Base-by-base conservation (phyloP, 2,113 vertebrate species). In the Upupa epops region DNA sequence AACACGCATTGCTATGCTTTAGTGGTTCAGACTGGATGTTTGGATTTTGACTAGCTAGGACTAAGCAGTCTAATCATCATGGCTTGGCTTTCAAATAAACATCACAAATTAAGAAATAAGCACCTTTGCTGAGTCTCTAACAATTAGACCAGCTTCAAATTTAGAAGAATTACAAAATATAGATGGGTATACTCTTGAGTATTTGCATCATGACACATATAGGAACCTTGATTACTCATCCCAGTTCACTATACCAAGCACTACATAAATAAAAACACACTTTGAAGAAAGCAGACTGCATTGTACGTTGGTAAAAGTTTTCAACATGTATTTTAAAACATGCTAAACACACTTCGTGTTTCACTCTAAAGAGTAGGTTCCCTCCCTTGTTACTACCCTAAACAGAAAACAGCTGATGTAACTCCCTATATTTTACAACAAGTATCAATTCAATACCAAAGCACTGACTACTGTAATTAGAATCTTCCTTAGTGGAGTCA, bases 141-240 rank as follows among this genome's bases (percentile, higher is more conserved):
- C 36, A 71, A 96, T 89, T 65, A 94, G 49, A 65, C 40, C 64
- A 66, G 45, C 89, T 90, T 78, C 77, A 94, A 66, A 91, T 88
- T 71, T 71, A 66, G 45, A 59, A 82, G n/a, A 86, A 83, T 49
- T 74, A 32, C 17, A 36, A 55, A 86, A 84, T 17, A 82, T 0
- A 77, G 54, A 84, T 88, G 65, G 25, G 64, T 69, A 19, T 15
- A 92, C 71, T 55, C 71, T 12, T 73, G 16, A 59, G 34, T 76
- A 92, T 92, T 92, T 94, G 82, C 95, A 95, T 91, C 60, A 88
- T 92, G 87, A 94, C 90, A 94, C 89, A 89, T 20, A 5, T 1
- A 89, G 45, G 36, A 92, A 29, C 26, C 72, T 83, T 2, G 2
- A 83, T 71, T 92, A 91, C 72, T 89, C 85, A 94, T 16, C 28